Conservation (phyloP, 1,140 invertebrate species). For the Heliconius congener region DNA sequence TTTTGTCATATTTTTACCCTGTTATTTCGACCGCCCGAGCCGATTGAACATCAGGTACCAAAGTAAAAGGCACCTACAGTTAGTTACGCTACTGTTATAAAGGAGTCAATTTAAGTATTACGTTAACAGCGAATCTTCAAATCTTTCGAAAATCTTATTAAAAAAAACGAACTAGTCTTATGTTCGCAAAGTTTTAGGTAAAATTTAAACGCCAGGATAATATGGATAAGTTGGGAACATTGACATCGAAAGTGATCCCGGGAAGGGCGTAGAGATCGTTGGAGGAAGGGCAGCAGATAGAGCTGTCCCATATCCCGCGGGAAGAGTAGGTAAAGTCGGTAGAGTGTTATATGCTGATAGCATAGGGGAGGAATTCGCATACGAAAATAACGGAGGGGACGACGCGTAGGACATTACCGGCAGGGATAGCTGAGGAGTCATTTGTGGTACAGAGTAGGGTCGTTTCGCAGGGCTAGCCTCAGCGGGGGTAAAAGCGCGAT, state of each 20-base stretch:
- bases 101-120: background rate
- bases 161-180: background rate
- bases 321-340: constrained; percentile 50
- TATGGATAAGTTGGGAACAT: constrained; percentile 73
- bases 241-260: constrained; percentile 60
- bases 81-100: background rate
- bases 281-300: constrained; percentile 55
- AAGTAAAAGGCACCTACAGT: constrained; percentile 1
- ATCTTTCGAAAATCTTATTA: background rate
- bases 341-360: constrained; percentile 56
- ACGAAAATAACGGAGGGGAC: constrained; percentile 64
- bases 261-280: constrained; percentile 56
- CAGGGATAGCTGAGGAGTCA: constrained; percentile 73
- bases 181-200: background rate
- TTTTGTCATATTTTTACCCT: constrained; percentile 75
- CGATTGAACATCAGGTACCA: constrained; percentile 19
- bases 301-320: constrained; percentile 56
- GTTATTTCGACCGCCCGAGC: constrained; percentile 41
- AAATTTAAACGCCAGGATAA: constrained; percentile 63
- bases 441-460: constrained; percentile 72
- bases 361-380: constrained; percentile 61
- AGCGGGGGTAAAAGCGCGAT: constrained; percentile 74
- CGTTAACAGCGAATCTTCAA: background rate
- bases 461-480: constrained; percentile 73
- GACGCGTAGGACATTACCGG: constrained; percentile 78